Conservation (phyloP, 2,113 vertebrate species). For the Anolis carolinensis region DNA sequence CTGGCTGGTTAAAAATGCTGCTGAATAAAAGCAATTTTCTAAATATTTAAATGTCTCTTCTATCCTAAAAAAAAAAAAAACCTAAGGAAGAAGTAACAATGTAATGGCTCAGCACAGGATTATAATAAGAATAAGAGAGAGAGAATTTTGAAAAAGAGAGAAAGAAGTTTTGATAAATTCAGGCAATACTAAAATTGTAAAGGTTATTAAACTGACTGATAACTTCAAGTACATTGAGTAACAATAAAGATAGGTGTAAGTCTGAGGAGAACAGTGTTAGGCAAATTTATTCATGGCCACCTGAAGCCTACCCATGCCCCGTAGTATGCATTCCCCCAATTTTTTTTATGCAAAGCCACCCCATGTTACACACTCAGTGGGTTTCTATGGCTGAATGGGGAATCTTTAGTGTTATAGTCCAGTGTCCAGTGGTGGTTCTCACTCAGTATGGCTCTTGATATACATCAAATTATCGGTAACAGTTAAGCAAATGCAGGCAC, state of each 20-base stretch:
- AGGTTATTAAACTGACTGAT: background rate
- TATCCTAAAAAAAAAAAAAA: background rate
- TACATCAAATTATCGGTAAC: too few species aligned
- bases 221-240: background rate
- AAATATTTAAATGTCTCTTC: background rate
- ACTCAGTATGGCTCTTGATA: too few species aligned
- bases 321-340: too few species aligned
- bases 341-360: too few species aligned
- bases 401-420: too few species aligned
- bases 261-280: background rate
- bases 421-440: too few species aligned
- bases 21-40: background rate
- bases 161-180: conserved; percentile 16
- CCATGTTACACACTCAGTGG: too few species aligned
- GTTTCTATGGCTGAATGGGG: too few species aligned
- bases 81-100: fast-evolving
- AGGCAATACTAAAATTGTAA: background rate
- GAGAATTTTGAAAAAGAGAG: fast-evolving
- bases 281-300: too few species aligned
- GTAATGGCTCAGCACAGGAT: background rate
- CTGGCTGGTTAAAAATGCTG: conserved; percentile 24
- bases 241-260: background rate
- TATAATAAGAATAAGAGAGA: background rate
- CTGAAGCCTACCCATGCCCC: too few species aligned
- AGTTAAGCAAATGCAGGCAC: too few species aligned